Percentiles rank a stretch among this genome's conserved stretches.
These are phyloP conservation scores for Acanthurus tractus DNA, from an alignment of 2,797 vertebrate species.

Conservation along the genomic window DNA sequence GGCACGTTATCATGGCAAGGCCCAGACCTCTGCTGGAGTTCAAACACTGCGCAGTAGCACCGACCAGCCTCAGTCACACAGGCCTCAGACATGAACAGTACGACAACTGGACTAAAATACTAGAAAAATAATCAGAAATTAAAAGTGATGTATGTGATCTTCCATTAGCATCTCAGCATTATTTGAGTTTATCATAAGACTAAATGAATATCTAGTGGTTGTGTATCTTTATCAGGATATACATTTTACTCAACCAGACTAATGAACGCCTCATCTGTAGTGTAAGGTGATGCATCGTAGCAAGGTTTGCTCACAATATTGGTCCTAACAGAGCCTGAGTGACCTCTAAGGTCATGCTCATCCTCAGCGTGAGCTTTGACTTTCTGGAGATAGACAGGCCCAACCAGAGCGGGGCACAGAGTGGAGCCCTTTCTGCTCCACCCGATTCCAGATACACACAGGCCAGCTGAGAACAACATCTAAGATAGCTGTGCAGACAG, in stretches of 20 bases:
- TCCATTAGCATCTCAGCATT: neutral
- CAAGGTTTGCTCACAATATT: slow-evolving; percentile 20
- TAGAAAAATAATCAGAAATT: slow-evolving; percentile 4
- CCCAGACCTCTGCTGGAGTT: slow-evolving; percentile 70
- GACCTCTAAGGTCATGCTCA: slow-evolving; percentile 69
- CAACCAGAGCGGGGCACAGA: slow-evolving; percentile 52
- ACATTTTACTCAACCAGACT: neutral
- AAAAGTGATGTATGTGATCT: neutral
- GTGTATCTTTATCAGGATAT: neutral
- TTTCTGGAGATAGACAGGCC: slow-evolving; percentile 54
- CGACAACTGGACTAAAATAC: slow-evolving; percentile 28
- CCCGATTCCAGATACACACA: slow-evolving; percentile 61
- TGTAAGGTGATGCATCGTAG: slow-evolving; percentile 20
- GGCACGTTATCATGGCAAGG: slow-evolving; percentile 78
- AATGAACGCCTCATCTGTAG: neutral
- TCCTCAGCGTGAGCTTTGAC: slow-evolving; percentile 43
- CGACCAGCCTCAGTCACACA: slow-evolving; percentile 45
- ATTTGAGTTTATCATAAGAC: neutral
- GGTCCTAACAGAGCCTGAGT: slow-evolving; percentile 57
- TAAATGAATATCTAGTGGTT: neutral
- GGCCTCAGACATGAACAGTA: slow-evolving; percentile 34
- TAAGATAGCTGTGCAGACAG: slow-evolving; percentile 67
- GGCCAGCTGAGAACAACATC: slow-evolving; percentile 74
- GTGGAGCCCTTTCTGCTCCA: slow-evolving; percentile 40
- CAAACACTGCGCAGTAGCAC: slow-evolving; percentile 62